Base-by-base conservation (phyloP, 2,888 invertebrate species). In the Amorpha juglandis region DNA sequence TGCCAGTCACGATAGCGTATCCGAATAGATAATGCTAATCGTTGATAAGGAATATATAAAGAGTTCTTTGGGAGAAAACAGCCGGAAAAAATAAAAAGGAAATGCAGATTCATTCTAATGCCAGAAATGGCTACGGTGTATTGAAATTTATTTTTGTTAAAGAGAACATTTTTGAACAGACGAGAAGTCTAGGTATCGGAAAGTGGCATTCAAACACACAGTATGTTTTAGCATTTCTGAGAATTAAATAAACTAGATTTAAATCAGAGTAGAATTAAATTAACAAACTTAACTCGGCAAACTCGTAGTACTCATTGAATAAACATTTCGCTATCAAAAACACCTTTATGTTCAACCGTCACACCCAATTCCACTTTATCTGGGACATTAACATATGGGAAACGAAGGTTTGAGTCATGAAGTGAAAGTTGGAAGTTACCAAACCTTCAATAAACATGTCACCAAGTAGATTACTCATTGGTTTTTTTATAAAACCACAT, bases 401-500 rank as follows among this genome's bases (percentile, higher is more conserved):
- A 55, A 55, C 58, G 38, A 38, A 42, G 19, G 42, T 58, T 58
- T 66, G 53, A 68, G n/a, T 66, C 64, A 66, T 64, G 52, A 33
- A 66, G 68, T 66, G 64, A 68, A 66, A 72, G 70, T 67, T 65
- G 66, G 48, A 58, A 67, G 66, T 66, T 69, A 63, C 67, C 63
- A 67, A 70, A 66, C 62, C 62, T 64, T 65, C 62, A 66, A 66
- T 64, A 55, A 58, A 66, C 66, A 63, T 67, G 62, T 64, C 63
- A 50, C 63, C 45, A 47, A 38, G 50, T 42, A 67, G 48, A 67
- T 78, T 78, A 75, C 72, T 79, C 75, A 78, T 72, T 70, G 69
- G 64, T 42, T 70, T 58, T 78, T 27, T 73, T 73, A 73, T 80
- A 79, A 82, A 82, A 79, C 55, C 42, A 76, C 77, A 58, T 21